These are phyloP conservation scores for Allobates femoralis DNA, from an alignment of 2,797 vertebrate species.

Conservation along the genomic window DNA sequence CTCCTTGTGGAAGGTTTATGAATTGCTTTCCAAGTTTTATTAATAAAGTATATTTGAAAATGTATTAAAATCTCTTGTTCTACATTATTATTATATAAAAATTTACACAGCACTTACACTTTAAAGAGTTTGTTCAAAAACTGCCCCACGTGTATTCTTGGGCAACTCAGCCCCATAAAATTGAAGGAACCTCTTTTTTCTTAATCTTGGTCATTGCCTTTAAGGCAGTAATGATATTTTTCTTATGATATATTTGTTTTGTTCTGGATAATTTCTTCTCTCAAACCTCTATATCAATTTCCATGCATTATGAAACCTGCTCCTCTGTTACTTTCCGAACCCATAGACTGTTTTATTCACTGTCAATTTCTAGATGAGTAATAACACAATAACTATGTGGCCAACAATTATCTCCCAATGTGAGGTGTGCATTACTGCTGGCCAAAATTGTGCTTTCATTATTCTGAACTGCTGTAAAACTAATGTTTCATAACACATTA, in stretches of 20 bases:
- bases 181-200: not conserved
- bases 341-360: constrained; percentile 20
- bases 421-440: constrained; percentile 33
- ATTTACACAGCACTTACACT: too few relatives aligned
- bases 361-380: constrained; percentile 49
- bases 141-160: too few relatives aligned
- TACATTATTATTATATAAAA: too few relatives aligned
- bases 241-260: not conserved
- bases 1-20: too few relatives aligned
- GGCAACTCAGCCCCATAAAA: too few relatives aligned
- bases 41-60: too few relatives aligned
- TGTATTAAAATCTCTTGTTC: too few relatives aligned
- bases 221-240: not conserved
- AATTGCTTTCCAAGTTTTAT: too few relatives aligned
- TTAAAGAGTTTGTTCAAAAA: too few relatives aligned
- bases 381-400: constrained; percentile 45
- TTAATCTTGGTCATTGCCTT: not conserved
- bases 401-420: constrained; percentile 42
- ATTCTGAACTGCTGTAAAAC: constrained; percentile 50
- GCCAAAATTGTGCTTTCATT: constrained; percentile 42
- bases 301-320: not conserved
- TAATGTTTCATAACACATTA: constrained; percentile 53
- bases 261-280: not conserved
- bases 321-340: not conserved
- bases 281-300: not conserved